Base-by-base conservation (phyloP, 2,797 vertebrate species). In the Mormyrops attenuatus region DNA sequence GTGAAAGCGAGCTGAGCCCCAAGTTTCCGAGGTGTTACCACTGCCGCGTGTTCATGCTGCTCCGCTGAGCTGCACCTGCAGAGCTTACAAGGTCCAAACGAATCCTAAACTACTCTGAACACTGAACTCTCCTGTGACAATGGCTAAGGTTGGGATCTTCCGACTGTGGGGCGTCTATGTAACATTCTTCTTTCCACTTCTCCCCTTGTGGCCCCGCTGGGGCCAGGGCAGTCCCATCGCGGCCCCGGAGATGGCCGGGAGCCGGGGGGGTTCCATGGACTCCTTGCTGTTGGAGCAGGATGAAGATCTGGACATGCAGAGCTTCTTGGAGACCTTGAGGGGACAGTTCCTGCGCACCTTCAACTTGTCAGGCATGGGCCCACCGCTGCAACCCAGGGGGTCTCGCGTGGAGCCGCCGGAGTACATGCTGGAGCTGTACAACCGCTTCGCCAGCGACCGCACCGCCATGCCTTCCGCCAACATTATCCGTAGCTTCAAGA, bases 391-490 rank as follows among this genome's bases (percentile, higher is more conserved):
- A 88, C 88, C 95, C 0, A 92, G 60, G 93, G 92, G 90, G 91
- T 89, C 93, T 88, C 97, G 97, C 88, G 96, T 97, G 86, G 97
- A 99, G 85, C 97, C 99, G 0, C 99, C 99, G 0, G 98, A 99
- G 92, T 99, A 99, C 95, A 99, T 99, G 99, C 91, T 99, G 92
- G 98, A 99, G 93, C 96, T 99, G 47, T 99, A 99, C 94, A 99
- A 99, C 94, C 97, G 96, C 88, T 99, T 99, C 49, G 97, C 98
- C 80, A 98, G 96, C 0, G 98, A 99, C 90, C 97, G 92, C 89
- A 97, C 96, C 0, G 96, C 98, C 4, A 97, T 98, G 97, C 98
- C 99, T 0, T 97, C 97, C 0, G 97, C 98, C 90, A 99, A 98
- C 93, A 99, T 99, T 90, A 97, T 99, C 73, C 97, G 99, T 92